phyloP scores from a whole-genome alignment of 2,797 vertebrate genomes.

The Margarornis squamiger region DNA sequence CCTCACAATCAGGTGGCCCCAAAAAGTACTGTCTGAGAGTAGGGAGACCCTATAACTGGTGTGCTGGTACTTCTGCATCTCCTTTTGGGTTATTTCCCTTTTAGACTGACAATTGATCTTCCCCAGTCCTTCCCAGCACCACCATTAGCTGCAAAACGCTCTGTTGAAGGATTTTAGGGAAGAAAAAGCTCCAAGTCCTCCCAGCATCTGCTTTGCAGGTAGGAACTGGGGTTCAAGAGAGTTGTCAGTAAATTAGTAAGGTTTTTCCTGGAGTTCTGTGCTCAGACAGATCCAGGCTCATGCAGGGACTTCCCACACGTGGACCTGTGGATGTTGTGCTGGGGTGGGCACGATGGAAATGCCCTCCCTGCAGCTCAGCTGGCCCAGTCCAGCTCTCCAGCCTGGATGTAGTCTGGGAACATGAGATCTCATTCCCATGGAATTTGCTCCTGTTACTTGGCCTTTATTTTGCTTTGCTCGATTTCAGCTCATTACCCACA shows the following conservation, averaged over 20 bases:
- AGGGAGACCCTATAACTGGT: not conserved
- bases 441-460: slow-evolving; percentile 24
- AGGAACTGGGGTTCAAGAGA: not conserved
- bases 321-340: not conserved
- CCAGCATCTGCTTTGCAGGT: not conserved
- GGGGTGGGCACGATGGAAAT: not conserved
- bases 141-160: not conserved
- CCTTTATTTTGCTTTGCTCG: slow-evolving; percentile 46
- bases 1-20: not conserved
- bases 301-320: too few relatives aligned
- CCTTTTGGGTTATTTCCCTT: not conserved
- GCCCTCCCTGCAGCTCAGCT: not conserved
- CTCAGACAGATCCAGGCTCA: rapidly evolving
- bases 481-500: slow-evolving; percentile 21
- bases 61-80: not conserved
- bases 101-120: not conserved
- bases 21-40: not conserved
- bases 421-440: not conserved
- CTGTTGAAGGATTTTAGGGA: not conserved
- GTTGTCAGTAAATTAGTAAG: not conserved
- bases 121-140: not conserved
- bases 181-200: rapidly evolving
- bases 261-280: not conserved
- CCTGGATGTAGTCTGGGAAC: not conserved
- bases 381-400: not conserved